A percentile compares a stretch with the other conserved stretches of the same genome.
Conservation (phyloP, 1,140 invertebrate species). For the Calliopsis andreniformis region DNA sequence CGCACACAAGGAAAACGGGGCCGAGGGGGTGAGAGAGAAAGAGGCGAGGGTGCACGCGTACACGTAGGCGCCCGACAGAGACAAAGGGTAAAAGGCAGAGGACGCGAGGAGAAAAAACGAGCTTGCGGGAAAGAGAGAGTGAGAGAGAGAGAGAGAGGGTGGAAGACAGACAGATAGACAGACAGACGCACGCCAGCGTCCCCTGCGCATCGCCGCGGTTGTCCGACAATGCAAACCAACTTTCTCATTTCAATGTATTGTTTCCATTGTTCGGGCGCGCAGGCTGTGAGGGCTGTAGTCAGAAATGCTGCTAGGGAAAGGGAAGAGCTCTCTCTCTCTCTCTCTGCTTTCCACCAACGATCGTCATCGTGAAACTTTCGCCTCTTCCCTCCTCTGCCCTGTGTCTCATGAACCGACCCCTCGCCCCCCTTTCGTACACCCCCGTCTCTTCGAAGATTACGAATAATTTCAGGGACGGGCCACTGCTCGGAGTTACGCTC, state of each 20-base stretch:
- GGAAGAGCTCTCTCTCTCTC: conserved; percentile 26
- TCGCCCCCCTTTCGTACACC: not conserved
- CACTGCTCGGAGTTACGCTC: conserved; percentile 6
- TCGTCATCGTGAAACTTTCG: conserved; percentile 46
- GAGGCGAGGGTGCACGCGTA: conserved; percentile 20
- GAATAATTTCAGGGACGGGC: conserved; percentile 49
- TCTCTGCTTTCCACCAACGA: conserved; percentile 30
- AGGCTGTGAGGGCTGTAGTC: conserved; percentile 39
- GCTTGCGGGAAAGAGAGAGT: conserved; percentile 24
- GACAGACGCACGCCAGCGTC: conserved; percentile 9
- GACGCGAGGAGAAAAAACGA: conserved; percentile 30
- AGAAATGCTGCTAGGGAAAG: conserved; percentile 35
- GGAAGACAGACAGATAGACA: conserved; percentile 16
- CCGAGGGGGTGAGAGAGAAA: not conserved
- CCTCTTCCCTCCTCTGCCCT: not conserved
- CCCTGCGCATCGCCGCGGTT: conserved; percentile 48
- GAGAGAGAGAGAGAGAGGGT: too few relatives aligned
- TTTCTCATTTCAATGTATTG: conserved; percentile 78
- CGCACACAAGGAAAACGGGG: not conserved
- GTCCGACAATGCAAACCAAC: conserved; percentile 78
- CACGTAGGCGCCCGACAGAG: conserved; percentile 7
- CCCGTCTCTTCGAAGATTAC: conserved; percentile 42
- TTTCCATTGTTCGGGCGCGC: conserved; percentile 73
- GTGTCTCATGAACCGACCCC: not conserved
- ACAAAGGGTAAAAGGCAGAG: conserved; percentile 22